A percentile compares a stretch with the other conserved stretches of the same genome.
Conservation (phyloP, 1,140 invertebrate genomes). For the Ceratitis capitata region DNA sequence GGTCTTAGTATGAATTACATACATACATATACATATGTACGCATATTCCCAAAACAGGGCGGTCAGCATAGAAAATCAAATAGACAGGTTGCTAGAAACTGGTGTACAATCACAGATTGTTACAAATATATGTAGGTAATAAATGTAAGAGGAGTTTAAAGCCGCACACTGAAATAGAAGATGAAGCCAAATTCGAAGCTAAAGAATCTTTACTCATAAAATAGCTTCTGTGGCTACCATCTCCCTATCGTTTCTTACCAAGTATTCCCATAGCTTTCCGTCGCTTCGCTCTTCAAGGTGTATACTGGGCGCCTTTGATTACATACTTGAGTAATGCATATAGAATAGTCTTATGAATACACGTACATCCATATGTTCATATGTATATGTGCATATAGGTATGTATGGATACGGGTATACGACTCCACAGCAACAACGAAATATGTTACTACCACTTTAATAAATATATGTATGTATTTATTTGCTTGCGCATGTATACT, state of each 20-base stretch:
- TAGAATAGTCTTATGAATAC: background rate
- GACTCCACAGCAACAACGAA: too few species aligned
- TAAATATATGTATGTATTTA: too few species aligned
- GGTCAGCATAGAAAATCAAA: constrained; percentile 3
- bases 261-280: background rate
- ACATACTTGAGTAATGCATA: background rate
- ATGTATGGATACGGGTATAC: background rate
- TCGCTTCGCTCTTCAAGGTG: background rate
- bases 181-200: constrained; percentile 4
- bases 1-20: background rate
- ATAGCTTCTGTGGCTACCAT: background rate
- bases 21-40: background rate
- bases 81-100: background rate
- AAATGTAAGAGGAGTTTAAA: background rate
- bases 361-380: background rate
- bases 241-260: background rate
- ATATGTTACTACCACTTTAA: too few species aligned
- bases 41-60: background rate
- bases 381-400: background rate
- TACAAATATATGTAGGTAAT: background rate
- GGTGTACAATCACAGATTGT: background rate
- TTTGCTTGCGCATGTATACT: too few species aligned
- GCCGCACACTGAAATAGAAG: background rate
- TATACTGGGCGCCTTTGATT: background rate
- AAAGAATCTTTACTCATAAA: background rate